A percentile compares a stretch with the other conserved stretches of the same genome.
These are phyloP conservation scores for Cotesia typhae DNA, from an alignment of 1,140 invertebrate genomes.

Conservation along the genomic window DNA sequence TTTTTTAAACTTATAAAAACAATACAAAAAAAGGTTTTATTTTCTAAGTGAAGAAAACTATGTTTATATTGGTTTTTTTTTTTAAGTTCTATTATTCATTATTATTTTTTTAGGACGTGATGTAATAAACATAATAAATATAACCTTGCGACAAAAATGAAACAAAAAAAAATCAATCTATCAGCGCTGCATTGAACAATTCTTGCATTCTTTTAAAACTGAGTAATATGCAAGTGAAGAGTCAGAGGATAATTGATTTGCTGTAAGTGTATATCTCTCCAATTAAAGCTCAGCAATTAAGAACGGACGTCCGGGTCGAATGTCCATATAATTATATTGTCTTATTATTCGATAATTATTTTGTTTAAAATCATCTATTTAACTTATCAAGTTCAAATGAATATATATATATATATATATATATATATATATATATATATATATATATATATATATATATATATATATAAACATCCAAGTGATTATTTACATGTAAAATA, in stretches of 20 bases:
- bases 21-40: too few species aligned
- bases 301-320: conserved; percentile 7
- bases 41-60: too few species aligned
- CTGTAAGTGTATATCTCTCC: conserved; percentile 8
- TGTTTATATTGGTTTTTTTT: background rate
- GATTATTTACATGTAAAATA: too few species aligned
- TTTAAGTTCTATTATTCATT: background rate
- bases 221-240: conserved; percentile 20
- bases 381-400: conserved; percentile 7
- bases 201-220: conserved; percentile 21
- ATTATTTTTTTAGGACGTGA: conserved; percentile 1
- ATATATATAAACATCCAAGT: too few species aligned
- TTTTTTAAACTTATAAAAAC: too few species aligned
- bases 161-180: conserved; percentile 15
- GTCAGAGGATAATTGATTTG: conserved; percentile 23
- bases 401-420: background rate
- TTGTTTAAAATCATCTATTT: conserved; percentile 25
- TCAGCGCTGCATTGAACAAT: background rate
- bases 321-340: conserved; percentile 23
- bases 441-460: background rate
- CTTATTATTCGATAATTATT: background rate
- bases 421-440: too few species aligned
- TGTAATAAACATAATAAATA: background rate
- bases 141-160: conserved; percentile 17
- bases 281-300: conserved; percentile 28